These are phyloP conservation scores for Hucho hucho DNA, from an alignment of 2,113 vertebrate genomes.

Conservation along the genomic window DNA sequence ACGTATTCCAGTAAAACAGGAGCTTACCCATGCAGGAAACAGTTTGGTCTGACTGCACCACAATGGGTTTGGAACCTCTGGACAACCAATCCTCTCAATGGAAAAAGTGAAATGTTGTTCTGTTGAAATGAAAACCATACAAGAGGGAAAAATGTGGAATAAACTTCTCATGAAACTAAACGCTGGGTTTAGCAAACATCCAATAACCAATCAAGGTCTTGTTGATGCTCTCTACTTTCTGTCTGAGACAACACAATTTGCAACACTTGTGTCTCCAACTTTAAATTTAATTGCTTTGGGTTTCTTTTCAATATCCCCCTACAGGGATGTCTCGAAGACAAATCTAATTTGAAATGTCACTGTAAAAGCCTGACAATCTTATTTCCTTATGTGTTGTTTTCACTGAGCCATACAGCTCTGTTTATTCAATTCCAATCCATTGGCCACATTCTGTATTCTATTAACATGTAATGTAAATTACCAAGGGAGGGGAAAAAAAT, in stretches of 20 bases:
- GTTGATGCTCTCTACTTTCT: conserved; percentile 4
- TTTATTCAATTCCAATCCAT: not conserved
- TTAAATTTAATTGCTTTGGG: conserved; percentile 27
- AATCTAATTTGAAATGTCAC: not conserved
- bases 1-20: too few species aligned
- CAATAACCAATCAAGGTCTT: conserved; percentile 3
- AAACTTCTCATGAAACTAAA: not conserved
- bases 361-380: not conserved
- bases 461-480: conserved; percentile 4
- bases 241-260: not conserved
- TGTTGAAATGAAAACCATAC: too few species aligned
- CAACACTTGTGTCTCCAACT: conserved; percentile 2
- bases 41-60: too few species aligned
- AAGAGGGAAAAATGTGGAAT: not conserved
- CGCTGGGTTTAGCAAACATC: not conserved
- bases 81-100: too few species aligned
- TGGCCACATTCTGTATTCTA: conserved; percentile 1
- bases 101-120: too few species aligned
- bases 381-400: conserved; percentile 2
- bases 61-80: too few species aligned
- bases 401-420: not conserved
- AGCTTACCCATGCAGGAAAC: too few species aligned
- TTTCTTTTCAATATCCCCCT: not conserved
- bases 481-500: not conserved
- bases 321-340: not conserved